Base-by-base conservation (phyloP, 2,797 vertebrate genomes). In the Podarcis siculus region DNA sequence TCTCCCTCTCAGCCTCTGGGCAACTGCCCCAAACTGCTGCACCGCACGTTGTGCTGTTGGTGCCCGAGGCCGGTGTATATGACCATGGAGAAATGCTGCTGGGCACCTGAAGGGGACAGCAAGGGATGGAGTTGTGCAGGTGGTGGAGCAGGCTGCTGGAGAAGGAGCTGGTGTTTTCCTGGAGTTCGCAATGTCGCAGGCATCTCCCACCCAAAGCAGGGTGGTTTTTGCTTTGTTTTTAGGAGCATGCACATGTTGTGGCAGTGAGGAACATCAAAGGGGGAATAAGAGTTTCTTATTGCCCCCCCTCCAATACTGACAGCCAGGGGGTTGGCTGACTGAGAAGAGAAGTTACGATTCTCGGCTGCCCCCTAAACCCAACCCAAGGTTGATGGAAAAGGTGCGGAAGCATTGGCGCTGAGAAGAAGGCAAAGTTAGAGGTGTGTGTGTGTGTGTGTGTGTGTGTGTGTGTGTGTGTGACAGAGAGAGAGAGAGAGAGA, bases 11-110 rank as follows among this genome's bases (percentile, higher is more conserved):
- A 5, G 55, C 35, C 12, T 25, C 27, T 6, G 61, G 69, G 55
- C 55, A 75, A 58, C 55, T 4, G n/a, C 72, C 17, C 42, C 78
- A 7, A 3, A 94, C 94, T 93, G 92, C 91, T 83, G 92, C 92
- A 94, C 95, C 91, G 91, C 92, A 86, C 88, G 84, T 92, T 85
- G 90, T 91, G 95, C 94, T 90, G 91, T 94, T 92, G 91, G 95
- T 90, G 89, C 92, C 91, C 89, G 86, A 83, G 8, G 39, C 92
- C 92, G 93, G 94, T 94, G 88, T 92, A 88, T 78, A 61, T 12
- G 8, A 35, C 86, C 83, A 82, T 79, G 80, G 61, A 83, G 66
- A 35, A 55, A 89, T 72, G 79, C 79, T 12, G 23, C 49, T 86
- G 90, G 90, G 67, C 77, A 78, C 75, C 42, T 80, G 71, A 13